Evolutionary conservation across 2,888 invertebrate species (phyloP).

Genomic region (Nymphalis urticae): DNA sequence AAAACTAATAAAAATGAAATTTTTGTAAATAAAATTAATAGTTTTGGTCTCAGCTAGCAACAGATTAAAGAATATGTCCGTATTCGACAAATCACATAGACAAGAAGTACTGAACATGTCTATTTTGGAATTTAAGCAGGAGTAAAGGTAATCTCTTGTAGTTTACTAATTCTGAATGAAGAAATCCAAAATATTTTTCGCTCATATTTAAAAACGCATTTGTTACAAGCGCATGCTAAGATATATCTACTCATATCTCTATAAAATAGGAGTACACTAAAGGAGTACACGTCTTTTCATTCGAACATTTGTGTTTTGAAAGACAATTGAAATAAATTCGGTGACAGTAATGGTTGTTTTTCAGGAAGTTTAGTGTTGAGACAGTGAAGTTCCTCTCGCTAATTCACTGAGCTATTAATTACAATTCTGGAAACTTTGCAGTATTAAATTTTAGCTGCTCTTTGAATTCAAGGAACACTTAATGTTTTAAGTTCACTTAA

Average conservation of each 20-base stretch:
- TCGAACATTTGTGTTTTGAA: neutral
- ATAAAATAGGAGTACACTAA: neutral
- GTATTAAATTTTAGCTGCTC: neutral
- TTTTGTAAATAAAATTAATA: no score
- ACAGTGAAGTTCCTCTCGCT: neutral
- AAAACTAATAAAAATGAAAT: no score
- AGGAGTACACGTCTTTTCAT: neutral
- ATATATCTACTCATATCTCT: neutral
- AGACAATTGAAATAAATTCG: neutral
- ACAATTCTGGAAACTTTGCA: conserved; percentile 1
- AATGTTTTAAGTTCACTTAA: neutral
- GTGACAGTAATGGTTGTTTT: neutral
- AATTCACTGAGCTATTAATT: conserved; percentile 2
- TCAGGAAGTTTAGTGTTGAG: neutral
- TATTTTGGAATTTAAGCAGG: no score
- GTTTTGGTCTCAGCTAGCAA: no score
- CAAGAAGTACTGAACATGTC: no score
- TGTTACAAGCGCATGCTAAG: no score
- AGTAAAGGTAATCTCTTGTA: no score
- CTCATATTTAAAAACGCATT: no score
- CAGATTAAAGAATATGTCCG: no score
- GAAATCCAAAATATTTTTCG: no score
- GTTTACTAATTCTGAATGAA: no score
- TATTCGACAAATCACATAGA: no score
- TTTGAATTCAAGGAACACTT: neutral